Conservation (phyloP, 2,797 vertebrate species). For the Sebastes minor region DNA sequence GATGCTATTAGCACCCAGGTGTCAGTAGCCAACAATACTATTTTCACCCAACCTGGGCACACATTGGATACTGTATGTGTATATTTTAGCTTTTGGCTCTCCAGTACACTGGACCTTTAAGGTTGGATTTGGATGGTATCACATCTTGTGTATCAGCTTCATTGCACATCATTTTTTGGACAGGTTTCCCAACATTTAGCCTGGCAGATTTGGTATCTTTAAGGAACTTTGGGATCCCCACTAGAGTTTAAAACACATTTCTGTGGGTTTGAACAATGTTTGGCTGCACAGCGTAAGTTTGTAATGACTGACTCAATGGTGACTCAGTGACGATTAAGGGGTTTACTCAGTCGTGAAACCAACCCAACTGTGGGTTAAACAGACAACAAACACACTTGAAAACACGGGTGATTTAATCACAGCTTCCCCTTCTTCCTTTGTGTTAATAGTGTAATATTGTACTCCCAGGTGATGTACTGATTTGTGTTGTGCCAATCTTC, state of each 20-base stretch:
- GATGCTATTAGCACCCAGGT: too few relatives aligned
- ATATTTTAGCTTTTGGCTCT: too few relatives aligned
- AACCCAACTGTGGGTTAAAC: background rate
- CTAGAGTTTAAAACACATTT: background rate
- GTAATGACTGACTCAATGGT: background rate
- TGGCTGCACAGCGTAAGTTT: background rate
- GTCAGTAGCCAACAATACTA: too few relatives aligned
- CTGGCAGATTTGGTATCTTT: background rate
- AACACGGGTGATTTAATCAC: background rate
- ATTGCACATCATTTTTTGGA: background rate
- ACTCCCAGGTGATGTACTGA: background rate
- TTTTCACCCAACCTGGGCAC: too few relatives aligned
- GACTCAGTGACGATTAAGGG: background rate
- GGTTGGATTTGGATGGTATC: too few relatives aligned
- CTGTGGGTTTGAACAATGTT: background rate
- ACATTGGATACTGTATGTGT: too few relatives aligned
- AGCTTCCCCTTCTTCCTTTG: background rate
- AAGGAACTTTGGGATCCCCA: background rate
- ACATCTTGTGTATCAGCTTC: background rate
- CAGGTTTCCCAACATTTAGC: background rate
- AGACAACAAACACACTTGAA: background rate
- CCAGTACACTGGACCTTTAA: too few relatives aligned
- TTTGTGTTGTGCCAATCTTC: background rate
- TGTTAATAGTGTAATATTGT: background rate
- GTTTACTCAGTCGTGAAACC: background rate